These are phyloP conservation scores for Neostethus bicornis DNA, from an alignment of 2,797 vertebrate species.

Conservation along the genomic window DNA sequence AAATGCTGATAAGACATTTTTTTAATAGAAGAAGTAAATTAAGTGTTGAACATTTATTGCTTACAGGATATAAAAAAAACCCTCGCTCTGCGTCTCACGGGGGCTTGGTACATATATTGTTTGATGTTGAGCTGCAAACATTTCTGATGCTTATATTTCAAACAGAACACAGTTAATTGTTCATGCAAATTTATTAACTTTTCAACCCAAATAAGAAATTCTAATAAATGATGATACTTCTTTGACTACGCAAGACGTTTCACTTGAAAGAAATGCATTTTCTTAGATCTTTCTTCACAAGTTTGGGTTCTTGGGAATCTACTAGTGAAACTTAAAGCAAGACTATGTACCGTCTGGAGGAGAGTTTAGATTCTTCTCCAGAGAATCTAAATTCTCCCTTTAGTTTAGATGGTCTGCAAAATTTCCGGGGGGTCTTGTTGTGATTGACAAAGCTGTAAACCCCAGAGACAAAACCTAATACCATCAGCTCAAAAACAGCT, in stretches of 20 bases:
- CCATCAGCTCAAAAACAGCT: slow-evolving; percentile 44
- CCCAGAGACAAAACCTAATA: slow-evolving; percentile 45
- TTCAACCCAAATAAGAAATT: slow-evolving; percentile 64
- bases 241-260: slow-evolving; percentile 42
- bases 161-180: slow-evolving; percentile 36
- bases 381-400: no score
- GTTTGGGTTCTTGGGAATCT: slow-evolving; percentile 11
- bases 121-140: slow-evolving; percentile 32
- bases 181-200: slow-evolving; percentile 68
- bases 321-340: slow-evolving; percentile 19
- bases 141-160: slow-evolving; percentile 29
- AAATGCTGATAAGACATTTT: neutral
- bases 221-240: slow-evolving; percentile 54
- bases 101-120: slow-evolving; percentile 27
- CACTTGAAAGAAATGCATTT: slow-evolving; percentile 61
- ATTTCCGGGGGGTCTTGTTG: slow-evolving; percentile 29
- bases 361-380: no score
- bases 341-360: slow-evolving; percentile 10
- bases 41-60: slow-evolving; percentile 32
- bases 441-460: slow-evolving; percentile 18
- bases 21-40: slow-evolving; percentile 29
- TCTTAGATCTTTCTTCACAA: slow-evolving; percentile 62
- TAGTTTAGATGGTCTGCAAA: neutral
- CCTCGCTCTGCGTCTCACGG: slow-evolving; percentile 11
- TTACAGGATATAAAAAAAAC: slow-evolving; percentile 15